These are phyloP conservation scores for Empidonax traillii DNA, from an alignment of 2,113 vertebrate genomes.

Conservation along the genomic window DNA sequence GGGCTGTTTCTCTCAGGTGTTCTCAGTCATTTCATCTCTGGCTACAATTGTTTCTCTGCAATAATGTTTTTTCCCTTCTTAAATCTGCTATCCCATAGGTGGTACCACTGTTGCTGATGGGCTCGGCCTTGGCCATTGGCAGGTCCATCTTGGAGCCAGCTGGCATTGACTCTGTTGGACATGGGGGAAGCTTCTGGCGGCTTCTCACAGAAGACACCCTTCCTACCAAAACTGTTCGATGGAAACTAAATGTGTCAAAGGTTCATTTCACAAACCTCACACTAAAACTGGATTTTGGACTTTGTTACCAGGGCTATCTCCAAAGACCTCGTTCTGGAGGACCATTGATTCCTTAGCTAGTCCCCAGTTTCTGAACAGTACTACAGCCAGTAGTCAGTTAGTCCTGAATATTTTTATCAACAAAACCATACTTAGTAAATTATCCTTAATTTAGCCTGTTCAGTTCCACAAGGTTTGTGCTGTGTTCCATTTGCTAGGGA, in stretches of 20 bases:
- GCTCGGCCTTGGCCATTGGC: neutral
- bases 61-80: neutral
- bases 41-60: neutral
- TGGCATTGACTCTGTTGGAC: neutral
- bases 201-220: neutral
- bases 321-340: neutral
- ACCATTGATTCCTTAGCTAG: neutral
- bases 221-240: neutral
- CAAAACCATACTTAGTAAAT: neutral
- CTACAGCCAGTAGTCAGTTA: neutral
- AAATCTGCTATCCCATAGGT: neutral
- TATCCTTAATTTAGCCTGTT: neutral
- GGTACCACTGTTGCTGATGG: neutral
- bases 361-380: neutral
- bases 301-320: neutral
- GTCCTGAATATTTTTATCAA: neutral
- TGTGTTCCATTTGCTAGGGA: neutral
- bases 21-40: neutral
- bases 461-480: neutral
- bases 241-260: neutral
- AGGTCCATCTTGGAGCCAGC: neutral
- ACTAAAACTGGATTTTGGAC: neutral
- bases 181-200: neutral
- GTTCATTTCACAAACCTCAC: neutral
- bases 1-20: neutral